Percentiles rank a stretch among this genome's conserved stretches.
Evolutionary conservation across 2,888 invertebrate genomes (phyloP).

Genomic region (Lepetodrilus schrolli): DNA sequence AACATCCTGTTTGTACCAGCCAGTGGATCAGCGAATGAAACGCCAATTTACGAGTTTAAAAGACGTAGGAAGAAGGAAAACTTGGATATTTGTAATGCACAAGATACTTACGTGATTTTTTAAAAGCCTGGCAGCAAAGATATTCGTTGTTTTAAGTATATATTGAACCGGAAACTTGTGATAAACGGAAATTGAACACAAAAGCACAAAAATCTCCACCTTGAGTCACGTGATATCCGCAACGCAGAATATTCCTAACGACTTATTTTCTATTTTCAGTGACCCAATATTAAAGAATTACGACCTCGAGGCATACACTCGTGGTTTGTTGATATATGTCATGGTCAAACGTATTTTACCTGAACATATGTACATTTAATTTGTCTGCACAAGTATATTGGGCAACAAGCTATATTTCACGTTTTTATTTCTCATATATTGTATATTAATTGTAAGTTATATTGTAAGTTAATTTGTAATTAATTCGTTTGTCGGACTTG

Average conservation of each 20-base stretch:
- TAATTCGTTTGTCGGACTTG: too few relatives aligned
- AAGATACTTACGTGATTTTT: background rate
- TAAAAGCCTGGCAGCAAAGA: background rate
- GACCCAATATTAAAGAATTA: too few relatives aligned
- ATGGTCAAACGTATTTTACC: too few relatives aligned
- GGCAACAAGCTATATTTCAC: too few relatives aligned
- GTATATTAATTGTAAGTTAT: too few relatives aligned
- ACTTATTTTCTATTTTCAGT: background rate
- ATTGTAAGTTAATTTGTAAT: too few relatives aligned
- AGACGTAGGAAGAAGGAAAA: background rate
- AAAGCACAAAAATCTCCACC: conserved; percentile 58
- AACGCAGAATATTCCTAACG: background rate
- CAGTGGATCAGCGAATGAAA: background rate
- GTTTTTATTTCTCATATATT: too few relatives aligned
- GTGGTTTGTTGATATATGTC: too few relatives aligned
- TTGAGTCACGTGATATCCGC: conserved; percentile 55
- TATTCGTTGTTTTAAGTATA: conserved; percentile 29
- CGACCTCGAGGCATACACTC: too few relatives aligned
- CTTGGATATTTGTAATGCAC: background rate
- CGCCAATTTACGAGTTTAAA: background rate
- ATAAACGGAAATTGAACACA: conserved; percentile 67
- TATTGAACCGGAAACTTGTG: conserved; percentile 60
- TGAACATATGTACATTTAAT: too few relatives aligned
- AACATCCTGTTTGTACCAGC: conserved; percentile 63
- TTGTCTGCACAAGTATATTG: too few relatives aligned